Percentiles rank a stretch among this genome's conserved stretches.
phyloP scores from a whole-genome alignment of 2,113 vertebrate species.

The Climacteris rufus region DNA sequence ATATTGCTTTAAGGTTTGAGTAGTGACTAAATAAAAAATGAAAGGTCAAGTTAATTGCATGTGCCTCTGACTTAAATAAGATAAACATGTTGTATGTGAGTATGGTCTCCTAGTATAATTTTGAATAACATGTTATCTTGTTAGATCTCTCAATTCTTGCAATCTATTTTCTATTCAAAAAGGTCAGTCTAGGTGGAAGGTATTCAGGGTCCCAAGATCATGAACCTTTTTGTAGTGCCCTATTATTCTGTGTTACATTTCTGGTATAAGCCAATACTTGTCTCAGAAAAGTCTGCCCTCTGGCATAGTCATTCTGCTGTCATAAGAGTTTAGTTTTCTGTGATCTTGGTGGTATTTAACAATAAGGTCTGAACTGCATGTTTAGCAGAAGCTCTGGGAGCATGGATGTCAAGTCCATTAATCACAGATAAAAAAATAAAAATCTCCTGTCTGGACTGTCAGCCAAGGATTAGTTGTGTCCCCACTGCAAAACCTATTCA shows the following conservation, averaged over 20 bases:
- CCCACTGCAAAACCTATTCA: constrained; percentile 67
- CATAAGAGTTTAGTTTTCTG: constrained; percentile 69
- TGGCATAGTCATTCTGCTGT: constrained; percentile 59
- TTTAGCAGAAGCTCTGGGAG: constrained; percentile 70
- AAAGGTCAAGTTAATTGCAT: not conserved
- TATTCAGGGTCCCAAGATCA: not conserved
- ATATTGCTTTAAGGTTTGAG: not conserved
- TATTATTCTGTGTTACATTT: constrained; percentile 1
- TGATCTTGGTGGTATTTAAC: constrained; percentile 78
- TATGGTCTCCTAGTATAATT: not conserved
- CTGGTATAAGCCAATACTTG: constrained; percentile 23
- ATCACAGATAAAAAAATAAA: constrained; percentile 68
- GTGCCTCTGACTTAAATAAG: not conserved
- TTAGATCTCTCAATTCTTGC: not conserved
- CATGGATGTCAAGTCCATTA: constrained; percentile 79
- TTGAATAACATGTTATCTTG: not conserved
- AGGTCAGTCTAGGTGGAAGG: not conserved
- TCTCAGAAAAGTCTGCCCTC: constrained; percentile 60
- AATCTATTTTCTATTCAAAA: constrained; percentile 7
- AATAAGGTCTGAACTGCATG: constrained; percentile 61
- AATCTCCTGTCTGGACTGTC: constrained; percentile 62
- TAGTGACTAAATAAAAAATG: not conserved
- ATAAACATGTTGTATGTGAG: not conserved
- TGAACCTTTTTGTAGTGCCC: not conserved
- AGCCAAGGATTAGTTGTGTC: constrained; percentile 65